Percentiles rank a stretch among this genome's conserved stretches.
Evolutionary conservation across 2,888 invertebrate genomes (phyloP).

Genomic region (Spilarctia lutea): DNA sequence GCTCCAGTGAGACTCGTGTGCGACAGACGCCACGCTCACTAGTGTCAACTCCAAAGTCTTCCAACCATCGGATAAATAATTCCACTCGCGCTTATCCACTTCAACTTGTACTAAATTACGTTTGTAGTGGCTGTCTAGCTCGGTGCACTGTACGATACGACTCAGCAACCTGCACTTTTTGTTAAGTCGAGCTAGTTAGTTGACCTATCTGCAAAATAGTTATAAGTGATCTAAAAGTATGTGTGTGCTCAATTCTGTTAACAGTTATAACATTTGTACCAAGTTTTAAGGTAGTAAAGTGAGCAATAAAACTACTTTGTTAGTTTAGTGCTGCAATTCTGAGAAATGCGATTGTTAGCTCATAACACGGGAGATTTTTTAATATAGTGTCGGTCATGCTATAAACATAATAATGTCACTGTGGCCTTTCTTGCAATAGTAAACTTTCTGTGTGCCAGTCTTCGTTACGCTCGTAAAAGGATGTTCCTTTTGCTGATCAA

Average conservation of each 20-base stretch:
- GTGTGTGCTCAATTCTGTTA: not conserved
- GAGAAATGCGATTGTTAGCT: not conserved
- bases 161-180: slow-evolving; percentile 54
- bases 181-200: slow-evolving; percentile 47
- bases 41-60: slow-evolving; percentile 53
- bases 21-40: slow-evolving; percentile 27
- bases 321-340: not conserved
- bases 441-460: not conserved
- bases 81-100: slow-evolving; percentile 73
- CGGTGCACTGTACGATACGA: slow-evolving; percentile 52
- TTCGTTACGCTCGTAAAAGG: no score
- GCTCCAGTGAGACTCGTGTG: slow-evolving; percentile 32
- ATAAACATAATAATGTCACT: not conserved
- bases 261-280: not conserved
- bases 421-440: not conserved
- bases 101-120: slow-evolving; percentile 72
- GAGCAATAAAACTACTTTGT: slow-evolving; percentile 7
- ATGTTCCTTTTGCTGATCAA: no score
- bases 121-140: slow-evolving; percentile 65
- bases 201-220: slow-evolving; percentile 46
- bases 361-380: not conserved
- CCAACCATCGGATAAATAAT: slow-evolving; percentile 71
- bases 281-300: not conserved
- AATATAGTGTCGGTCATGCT: not conserved
- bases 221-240: slow-evolving; percentile 14